These are phyloP conservation scores for Tragelaphus imberbis DNA, from an alignment of 2,113 vertebrate genomes.

Conservation along the genomic window DNA sequence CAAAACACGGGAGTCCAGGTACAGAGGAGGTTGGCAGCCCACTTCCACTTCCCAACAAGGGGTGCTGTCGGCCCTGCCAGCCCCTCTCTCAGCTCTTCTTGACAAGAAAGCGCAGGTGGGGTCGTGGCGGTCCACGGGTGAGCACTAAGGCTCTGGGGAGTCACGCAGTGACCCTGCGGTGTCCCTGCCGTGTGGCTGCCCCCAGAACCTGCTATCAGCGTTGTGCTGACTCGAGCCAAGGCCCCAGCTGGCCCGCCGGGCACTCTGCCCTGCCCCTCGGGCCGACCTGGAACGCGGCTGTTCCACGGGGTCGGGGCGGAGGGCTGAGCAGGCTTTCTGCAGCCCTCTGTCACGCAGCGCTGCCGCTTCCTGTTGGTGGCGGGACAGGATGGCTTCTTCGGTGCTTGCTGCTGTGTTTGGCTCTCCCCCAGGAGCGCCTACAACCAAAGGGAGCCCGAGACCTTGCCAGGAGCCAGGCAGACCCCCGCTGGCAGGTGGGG, in stretches of 20 bases:
- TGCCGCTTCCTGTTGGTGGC: not conserved
- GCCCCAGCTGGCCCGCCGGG: too few species aligned
- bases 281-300: not conserved
- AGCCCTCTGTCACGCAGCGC: not conserved
- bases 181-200: not conserved
- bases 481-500: not conserved
- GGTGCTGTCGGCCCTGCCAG: not conserved
- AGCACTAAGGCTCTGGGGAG: not conserved
- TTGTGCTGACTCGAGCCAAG: not conserved
- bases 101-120: not conserved
- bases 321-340: not conserved
- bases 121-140: accelerated
- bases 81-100: not conserved
- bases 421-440: not conserved
- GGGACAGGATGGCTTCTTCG: not conserved
- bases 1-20: not conserved
- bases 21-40: not conserved
- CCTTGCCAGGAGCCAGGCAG: not conserved
- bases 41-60: too few species aligned
- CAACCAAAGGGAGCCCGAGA: not conserved
- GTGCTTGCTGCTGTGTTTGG: not conserved
- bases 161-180: not conserved
- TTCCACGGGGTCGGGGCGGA: not conserved
- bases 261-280: not conserved
- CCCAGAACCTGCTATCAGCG: not conserved